phyloP scores from a whole-genome alignment of 2,113 vertebrate genomes.

The Percina caprodes region DNA sequence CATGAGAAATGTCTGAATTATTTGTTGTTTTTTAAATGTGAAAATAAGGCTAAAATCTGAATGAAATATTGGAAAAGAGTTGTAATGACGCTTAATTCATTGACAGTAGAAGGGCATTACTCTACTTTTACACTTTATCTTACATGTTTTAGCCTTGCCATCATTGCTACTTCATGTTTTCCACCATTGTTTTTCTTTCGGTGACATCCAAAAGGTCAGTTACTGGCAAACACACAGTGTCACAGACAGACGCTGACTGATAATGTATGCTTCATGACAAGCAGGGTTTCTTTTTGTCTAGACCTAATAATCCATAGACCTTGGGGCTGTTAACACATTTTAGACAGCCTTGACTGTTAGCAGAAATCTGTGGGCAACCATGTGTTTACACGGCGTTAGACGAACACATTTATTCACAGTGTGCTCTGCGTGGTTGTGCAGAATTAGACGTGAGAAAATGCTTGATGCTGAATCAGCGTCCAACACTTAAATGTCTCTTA shows the following conservation, averaged over 20 bases:
- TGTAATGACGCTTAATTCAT: background rate
- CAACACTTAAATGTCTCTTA: background rate
- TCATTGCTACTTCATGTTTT: conserved; percentile 20
- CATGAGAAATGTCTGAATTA: conserved; percentile 39
- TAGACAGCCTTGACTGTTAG: conserved; percentile 11
- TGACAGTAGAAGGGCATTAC: background rate
- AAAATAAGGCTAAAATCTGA: background rate
- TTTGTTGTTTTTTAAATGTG: background rate
- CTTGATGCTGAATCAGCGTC: background rate
- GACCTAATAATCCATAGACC: conserved; percentile 38
- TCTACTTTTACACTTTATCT: background rate
- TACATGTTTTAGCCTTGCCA: conserved; percentile 5
- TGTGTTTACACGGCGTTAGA: background rate
- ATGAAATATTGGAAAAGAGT: background rate
- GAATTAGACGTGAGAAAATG: background rate
- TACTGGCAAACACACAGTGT: conserved; percentile 16
- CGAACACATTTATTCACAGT: background rate
- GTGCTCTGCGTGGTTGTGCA: background rate
- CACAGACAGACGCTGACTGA: conserved; percentile 28
- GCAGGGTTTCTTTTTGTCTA: background rate
- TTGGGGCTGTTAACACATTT: conserved; percentile 30
- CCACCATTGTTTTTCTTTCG: conserved; percentile 23
- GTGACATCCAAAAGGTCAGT: conserved; percentile 8
- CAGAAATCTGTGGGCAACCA: background rate
- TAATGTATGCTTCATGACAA: background rate